phyloP scores from a whole-genome alignment of 1,140 invertebrate species.

The Chelonus insularis region DNA sequence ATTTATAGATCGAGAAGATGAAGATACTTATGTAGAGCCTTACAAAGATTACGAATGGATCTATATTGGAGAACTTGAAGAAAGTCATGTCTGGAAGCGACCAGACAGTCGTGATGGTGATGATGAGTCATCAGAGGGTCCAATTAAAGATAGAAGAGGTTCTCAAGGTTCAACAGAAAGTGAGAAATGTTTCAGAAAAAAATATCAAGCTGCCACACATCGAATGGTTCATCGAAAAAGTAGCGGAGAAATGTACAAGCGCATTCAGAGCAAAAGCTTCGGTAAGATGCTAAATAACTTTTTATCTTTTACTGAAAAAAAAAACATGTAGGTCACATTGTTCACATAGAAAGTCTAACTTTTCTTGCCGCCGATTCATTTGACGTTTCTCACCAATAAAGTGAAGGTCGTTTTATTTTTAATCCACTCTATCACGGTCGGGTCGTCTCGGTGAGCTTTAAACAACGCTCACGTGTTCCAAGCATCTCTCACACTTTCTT shows the following conservation, averaged over 20 bases:
- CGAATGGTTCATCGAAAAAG: slow-evolving; percentile 88
- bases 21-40: slow-evolving; percentile 71
- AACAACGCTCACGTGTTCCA: slow-evolving; percentile 1
- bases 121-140: slow-evolving; percentile 49
- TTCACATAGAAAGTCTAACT: slow-evolving; percentile 16
- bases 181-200: slow-evolving; percentile 82
- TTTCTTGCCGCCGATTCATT: slow-evolving; percentile 18
- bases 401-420: slow-evolving; percentile 35
- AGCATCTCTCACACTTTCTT: slow-evolving; percentile 15
- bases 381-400: slow-evolving; percentile 27
- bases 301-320: background rate
- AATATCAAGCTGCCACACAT: slow-evolving; percentile 85
- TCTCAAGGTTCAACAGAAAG: slow-evolving; percentile 79
- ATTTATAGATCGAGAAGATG: slow-evolving; percentile 63
- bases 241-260: slow-evolving; percentile 87
- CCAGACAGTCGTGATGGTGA: slow-evolving; percentile 58
- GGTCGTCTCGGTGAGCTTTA: slow-evolving; percentile 3
- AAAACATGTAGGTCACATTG: slow-evolving; percentile 12
- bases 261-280: slow-evolving; percentile 81
- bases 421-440: slow-evolving; percentile 25
- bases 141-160: slow-evolving; percentile 59
- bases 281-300: slow-evolving; percentile 64
- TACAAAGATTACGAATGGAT: slow-evolving; percentile 75
- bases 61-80: slow-evolving; percentile 74
- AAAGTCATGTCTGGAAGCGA: slow-evolving; percentile 70